phyloP scores from a whole-genome alignment of 1,140 invertebrate genomes.

The Cydia fagiglandana region DNA sequence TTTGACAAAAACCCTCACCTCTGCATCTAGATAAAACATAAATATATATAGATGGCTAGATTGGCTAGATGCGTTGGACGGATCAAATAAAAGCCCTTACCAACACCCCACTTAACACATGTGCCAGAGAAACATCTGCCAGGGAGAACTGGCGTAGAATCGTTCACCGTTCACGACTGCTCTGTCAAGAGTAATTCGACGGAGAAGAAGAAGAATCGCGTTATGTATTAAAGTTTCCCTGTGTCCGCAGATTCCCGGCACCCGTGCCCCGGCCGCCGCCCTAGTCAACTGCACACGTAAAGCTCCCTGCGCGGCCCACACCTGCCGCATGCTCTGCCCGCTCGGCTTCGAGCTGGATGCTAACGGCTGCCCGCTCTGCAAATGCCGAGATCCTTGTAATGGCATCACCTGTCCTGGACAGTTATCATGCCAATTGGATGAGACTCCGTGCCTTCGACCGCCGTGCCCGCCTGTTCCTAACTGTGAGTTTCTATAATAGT shows the following conservation, averaged over 20 bases:
- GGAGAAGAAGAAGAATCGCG: too few species aligned
- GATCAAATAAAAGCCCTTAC: too few species aligned
- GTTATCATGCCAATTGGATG: constrained; percentile 87
- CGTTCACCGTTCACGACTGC: too few species aligned
- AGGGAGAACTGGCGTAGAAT: too few species aligned
- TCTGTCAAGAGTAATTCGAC: too few species aligned
- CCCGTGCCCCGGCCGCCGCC: constrained; percentile 81
- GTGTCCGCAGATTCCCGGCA: constrained; percentile 81
- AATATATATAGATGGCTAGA: too few species aligned
- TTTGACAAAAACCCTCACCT: too few species aligned
- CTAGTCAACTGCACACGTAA: constrained; percentile 87
- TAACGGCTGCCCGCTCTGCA: constrained; percentile 88
- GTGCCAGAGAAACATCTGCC: too few species aligned
- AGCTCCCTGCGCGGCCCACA: constrained; percentile 86
- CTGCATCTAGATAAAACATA: background rate
- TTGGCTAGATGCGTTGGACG: too few species aligned
- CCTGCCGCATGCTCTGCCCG: constrained; percentile 93
- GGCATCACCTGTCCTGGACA: constrained; percentile 87
- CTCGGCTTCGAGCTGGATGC: constrained; percentile 87
- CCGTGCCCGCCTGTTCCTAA: constrained; percentile 91
- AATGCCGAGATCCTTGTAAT: constrained; percentile 89
- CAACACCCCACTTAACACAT: too few species aligned
- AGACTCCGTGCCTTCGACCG: constrained; percentile 86
- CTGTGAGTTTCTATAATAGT: constrained; percentile 79
- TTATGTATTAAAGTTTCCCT: background rate